These are phyloP conservation scores for Archips crataeganus DNA, from an alignment of 2,888 invertebrate genomes.

Conservation along the genomic window DNA sequence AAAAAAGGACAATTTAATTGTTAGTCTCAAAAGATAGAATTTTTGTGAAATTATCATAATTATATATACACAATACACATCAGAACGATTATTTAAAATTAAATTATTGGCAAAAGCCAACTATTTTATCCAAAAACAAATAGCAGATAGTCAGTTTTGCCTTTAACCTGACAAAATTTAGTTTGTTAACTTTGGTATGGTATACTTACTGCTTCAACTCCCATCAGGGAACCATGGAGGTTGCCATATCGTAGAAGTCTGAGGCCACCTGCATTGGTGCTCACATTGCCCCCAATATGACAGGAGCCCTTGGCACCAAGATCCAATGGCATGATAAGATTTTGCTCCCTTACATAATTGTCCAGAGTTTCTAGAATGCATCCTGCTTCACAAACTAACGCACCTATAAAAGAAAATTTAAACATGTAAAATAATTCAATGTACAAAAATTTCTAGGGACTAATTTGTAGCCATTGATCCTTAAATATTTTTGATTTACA, in stretches of 20 bases:
- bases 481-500: neutral
- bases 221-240: slow-evolving; percentile 95
- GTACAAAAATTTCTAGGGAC: neutral
- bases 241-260: slow-evolving; percentile 98
- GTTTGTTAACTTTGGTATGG: no score
- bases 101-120: no score
- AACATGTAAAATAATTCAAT: neutral
- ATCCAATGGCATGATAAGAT: slow-evolving; percentile 97
- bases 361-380: slow-evolving; percentile 96
- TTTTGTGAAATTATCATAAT: no score
- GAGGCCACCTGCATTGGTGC: slow-evolving; percentile 98
- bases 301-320: slow-evolving; percentile 98
- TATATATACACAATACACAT: no score
- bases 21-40: neutral
- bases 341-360: slow-evolving; percentile 88
- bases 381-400: slow-evolving; percentile 95
- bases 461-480: neutral
- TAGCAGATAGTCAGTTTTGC: no score
- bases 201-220: slow-evolving; percentile 94
- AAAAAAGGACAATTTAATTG: neutral
- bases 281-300: slow-evolving; percentile 97
- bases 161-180: no score
- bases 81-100: no score
- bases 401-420: slow-evolving; percentile 73
- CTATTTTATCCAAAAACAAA: no score